Percentiles rank a stretch among this genome's conserved stretches.
phyloP scores from a whole-genome alignment of 2,888 invertebrate species.

The Adelphocoris suturalis region DNA sequence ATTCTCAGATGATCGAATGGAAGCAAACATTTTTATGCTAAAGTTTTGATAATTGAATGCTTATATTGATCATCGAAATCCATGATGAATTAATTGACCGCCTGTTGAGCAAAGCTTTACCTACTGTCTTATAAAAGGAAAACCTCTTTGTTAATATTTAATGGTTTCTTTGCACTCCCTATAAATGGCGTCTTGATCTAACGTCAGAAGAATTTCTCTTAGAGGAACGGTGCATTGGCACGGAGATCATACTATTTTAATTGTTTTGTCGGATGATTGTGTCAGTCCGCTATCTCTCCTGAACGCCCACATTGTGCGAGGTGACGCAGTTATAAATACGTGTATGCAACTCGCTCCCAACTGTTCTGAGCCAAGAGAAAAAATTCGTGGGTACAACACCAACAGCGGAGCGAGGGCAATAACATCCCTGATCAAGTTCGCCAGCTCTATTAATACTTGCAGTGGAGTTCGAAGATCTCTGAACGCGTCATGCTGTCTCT shows the following conservation, averaged over 20 bases:
- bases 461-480: conserved; percentile 10
- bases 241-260: background rate
- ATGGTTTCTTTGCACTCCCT: too few relatives aligned
- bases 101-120: too few relatives aligned
- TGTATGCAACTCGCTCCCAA: background rate
- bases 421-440: background rate
- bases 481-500: background rate
- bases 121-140: too few relatives aligned
- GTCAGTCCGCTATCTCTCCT: background rate
- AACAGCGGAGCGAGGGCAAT: conserved; percentile 7
- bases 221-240: background rate
- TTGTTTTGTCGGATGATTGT: background rate
- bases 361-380: background rate
- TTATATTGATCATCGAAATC: too few relatives aligned
- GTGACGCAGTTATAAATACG: conserved; percentile 14
- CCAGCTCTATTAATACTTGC: background rate
- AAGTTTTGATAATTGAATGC: too few relatives aligned
- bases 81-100: too few relatives aligned
- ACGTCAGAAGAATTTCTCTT: background rate
- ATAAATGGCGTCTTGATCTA: background rate
- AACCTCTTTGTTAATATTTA: too few relatives aligned
- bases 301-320: background rate
- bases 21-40: too few relatives aligned
- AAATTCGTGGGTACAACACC: background rate
- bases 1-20: too few relatives aligned